Evolutionary conservation across 1,140 invertebrate species (phyloP), one percentile per base, ranked within the genome.

Genomic region (Achroia grisella): DNA sequence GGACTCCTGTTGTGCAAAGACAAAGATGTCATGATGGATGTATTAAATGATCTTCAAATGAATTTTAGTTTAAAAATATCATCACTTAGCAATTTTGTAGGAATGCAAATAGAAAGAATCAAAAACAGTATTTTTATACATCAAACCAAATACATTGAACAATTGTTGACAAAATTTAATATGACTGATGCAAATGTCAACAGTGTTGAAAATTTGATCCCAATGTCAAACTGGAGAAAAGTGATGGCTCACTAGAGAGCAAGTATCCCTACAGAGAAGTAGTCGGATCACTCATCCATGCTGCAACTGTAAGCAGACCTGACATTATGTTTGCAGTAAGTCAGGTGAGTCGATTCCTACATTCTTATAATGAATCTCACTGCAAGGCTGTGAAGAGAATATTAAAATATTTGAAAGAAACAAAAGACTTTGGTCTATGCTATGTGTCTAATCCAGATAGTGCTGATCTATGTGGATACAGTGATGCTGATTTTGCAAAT

Each of bases 271-370:
- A 75, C 48, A 65, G 66, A 49, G 48, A 84, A 60, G 53, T 66
- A n/a, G 57, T 86, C 34, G 77, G 78, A 15, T 51, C 46, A 13
- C 57, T 87, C n/a, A 49, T 87, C 40, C 87, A 79, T 70, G 51
- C 87, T 8, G 43, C 57, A 8, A 48, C 52, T 17, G 52, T 44
- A 8, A 75, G 84, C 5, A 52, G 86, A 31, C 85, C 50, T 31
- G 48, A 58, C 32, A 52, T 58, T 27, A 27, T 49, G 11, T 55
- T 39, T 58, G 28, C 23, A 17, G 52, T 56, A 1, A 58, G 56
- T 48, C 8, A 58, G 4, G 39, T 58, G 31, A 56, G 56, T 17
- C 76, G 41, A 76, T 87, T 63, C 63, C 76, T 40, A 40, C 75
- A 35, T 76, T 61, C 62, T 39, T 71, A 58, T 13, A 52, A 52